Evolutionary conservation across 2,113 vertebrate genomes (phyloP).

Genomic region (Condylura cristata): DNA sequence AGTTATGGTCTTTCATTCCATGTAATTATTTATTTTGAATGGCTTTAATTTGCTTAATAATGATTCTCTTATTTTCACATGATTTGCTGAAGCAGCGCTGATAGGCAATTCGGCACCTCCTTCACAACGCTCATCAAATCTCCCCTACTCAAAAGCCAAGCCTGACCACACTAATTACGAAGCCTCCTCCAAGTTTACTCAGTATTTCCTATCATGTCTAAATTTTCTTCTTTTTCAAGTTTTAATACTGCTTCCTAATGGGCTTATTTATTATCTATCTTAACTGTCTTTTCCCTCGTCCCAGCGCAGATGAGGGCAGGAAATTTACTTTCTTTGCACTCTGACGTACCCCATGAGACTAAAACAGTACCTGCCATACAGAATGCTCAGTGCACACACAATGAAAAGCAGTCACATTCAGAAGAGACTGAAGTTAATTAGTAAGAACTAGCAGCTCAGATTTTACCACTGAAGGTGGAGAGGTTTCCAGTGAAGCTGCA

Average conservation of each 20-base stretch:
- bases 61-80: slow-evolving; percentile 2
- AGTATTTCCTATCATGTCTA: not conserved
- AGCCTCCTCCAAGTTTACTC: not conserved
- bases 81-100: not conserved
- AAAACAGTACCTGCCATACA: not conserved
- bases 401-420: not conserved
- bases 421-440: slow-evolving; percentile 1
- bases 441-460: not conserved
- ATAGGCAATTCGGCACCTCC: not conserved
- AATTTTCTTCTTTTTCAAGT: not conserved
- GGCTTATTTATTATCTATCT: not conserved
- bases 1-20: not conserved
- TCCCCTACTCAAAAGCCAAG: not conserved
- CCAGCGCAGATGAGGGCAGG: not conserved
- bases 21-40: slow-evolving; percentile 47
- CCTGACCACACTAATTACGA: not conserved
- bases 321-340: not conserved
- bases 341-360: not conserved
- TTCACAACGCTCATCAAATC: not conserved
- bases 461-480: not conserved
- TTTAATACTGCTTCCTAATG: not conserved
- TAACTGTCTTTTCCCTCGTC: not conserved
- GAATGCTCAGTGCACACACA: not conserved
- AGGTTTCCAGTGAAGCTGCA: not conserved
- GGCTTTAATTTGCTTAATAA: not conserved